These are phyloP conservation scores for Ruditapes philippinarum DNA, from an alignment of 1,140 invertebrate genomes.

Conservation along the genomic window DNA sequence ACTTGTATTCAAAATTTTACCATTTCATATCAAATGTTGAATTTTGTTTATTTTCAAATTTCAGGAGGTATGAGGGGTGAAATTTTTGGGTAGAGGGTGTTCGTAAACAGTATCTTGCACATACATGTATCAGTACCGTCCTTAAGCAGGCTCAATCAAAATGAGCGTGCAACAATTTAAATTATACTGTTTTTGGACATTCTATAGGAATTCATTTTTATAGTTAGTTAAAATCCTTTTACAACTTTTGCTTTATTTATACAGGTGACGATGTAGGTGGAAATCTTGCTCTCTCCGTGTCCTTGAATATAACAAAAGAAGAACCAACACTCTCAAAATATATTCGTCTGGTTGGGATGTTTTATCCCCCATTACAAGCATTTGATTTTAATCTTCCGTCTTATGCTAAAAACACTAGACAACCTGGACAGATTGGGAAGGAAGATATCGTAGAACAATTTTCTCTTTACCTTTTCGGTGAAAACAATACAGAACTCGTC, in stretches of 20 bases:
- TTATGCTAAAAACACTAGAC: not conserved
- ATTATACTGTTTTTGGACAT: too few species aligned
- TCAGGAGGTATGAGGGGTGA: too few species aligned
- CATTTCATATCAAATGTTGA: too few species aligned
- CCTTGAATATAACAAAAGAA: not conserved
- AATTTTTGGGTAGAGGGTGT: too few species aligned
- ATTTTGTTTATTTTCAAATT: too few species aligned
- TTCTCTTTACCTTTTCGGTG: not conserved
- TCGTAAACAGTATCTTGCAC: too few species aligned
- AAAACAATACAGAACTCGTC: not conserved
- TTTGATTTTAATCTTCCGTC: not conserved
- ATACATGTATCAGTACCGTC: too few species aligned
- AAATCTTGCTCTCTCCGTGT: conserved; percentile 3
- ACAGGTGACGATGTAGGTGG: not conserved
- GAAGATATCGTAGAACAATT: not conserved
- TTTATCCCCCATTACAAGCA: not conserved
- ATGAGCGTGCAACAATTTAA: too few species aligned
- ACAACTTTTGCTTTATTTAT: not conserved
- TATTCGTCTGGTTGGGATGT: not conserved
- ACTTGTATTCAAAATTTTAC: too few species aligned
- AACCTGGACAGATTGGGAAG: not conserved
- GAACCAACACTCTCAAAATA: not conserved
- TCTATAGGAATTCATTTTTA: too few species aligned
- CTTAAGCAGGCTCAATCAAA: too few species aligned
- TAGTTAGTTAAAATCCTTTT: too few species aligned